These are phyloP conservation scores for Trachymyrmex cornetzi DNA, from an alignment of 1,140 invertebrate genomes.

Conservation along the genomic window DNA sequence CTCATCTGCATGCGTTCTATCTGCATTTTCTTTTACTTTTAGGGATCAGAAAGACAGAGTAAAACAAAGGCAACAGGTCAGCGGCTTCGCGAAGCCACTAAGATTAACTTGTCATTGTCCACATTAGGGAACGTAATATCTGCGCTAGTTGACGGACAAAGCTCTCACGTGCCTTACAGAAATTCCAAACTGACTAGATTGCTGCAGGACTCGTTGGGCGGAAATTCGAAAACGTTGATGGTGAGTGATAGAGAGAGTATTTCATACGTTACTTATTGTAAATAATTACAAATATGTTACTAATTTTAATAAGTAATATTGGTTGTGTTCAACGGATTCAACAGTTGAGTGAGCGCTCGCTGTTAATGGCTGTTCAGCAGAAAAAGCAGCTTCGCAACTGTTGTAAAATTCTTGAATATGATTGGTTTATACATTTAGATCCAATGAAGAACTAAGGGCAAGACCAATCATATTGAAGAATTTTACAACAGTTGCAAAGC, in stretches of 20 bases:
- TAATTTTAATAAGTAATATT: constrained; percentile 33
- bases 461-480: too few relatives aligned
- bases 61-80: constrained; percentile 97
- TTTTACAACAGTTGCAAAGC: too few relatives aligned
- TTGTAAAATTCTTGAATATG: too few relatives aligned
- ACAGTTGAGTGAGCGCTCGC: too few relatives aligned
- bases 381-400: too few relatives aligned
- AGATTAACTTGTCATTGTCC: constrained; percentile 98
- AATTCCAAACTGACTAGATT: constrained; percentile 97
- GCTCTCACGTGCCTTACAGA: constrained; percentile 97
- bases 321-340: too few relatives aligned
- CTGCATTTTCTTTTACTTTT: constrained; percentile 56
- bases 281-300: constrained; percentile 1
- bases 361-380: too few relatives aligned
- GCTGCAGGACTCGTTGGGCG: constrained; percentile 97
- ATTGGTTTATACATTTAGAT: too few relatives aligned
- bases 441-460: too few relatives aligned
- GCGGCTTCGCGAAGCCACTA: constrained; percentile 96
- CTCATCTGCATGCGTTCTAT: not conserved
- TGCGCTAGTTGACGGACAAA: constrained; percentile 97
- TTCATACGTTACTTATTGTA: constrained; percentile 1
- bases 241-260: constrained; percentile 83
- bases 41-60: constrained; percentile 95
- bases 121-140: constrained; percentile 98
- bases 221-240: constrained; percentile 99